phyloP scores from a whole-genome alignment of 2,888 invertebrate genomes.

The Rotaria magnacalcarata region DNA sequence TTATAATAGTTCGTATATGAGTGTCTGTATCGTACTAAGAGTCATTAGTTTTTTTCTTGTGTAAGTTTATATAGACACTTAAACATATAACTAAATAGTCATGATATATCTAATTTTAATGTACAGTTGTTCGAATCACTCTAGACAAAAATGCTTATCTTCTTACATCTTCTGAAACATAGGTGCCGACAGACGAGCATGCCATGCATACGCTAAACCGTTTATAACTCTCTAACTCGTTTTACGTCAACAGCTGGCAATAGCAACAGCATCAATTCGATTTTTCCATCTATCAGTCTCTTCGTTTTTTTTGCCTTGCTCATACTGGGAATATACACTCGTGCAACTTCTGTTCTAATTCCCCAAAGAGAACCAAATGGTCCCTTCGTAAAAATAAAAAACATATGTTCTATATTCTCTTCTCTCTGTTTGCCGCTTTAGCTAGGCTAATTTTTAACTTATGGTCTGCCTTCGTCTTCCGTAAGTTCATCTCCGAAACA shows the following conservation, averaged over 20 bases:
- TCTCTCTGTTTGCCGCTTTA: constrained; percentile 16
- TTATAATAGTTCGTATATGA: too few relatives aligned
- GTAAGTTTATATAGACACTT: not conserved
- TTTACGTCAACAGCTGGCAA: constrained; percentile 21
- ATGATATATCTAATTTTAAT: not conserved
- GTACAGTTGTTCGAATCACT: not conserved
- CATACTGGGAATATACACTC: not conserved
- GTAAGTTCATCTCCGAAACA: not conserved
- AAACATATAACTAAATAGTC: not conserved
- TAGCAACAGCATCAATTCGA: constrained; percentile 5
- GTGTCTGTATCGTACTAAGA: not conserved
- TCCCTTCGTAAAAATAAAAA: constrained; percentile 31
- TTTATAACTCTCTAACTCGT: not conserved
- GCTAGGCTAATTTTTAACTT: constrained; percentile 22
- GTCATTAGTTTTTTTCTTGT: not conserved
- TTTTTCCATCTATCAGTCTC: not conserved
- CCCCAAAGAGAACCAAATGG: constrained; percentile 25
- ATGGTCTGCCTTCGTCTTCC: not conserved
- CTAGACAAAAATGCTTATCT: not conserved
- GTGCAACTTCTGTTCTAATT: constrained; percentile 18
- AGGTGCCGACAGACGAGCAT: not conserved
- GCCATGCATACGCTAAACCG: not conserved
- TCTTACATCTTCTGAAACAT: not conserved
- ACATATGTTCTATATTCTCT: constrained; percentile 23
- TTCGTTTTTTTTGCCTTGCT: not conserved